A percentile compares a stretch with the other conserved stretches of the same genome.
phyloP scores from a whole-genome alignment of 2,113 vertebrate species.

The Noturus placidus region DNA sequence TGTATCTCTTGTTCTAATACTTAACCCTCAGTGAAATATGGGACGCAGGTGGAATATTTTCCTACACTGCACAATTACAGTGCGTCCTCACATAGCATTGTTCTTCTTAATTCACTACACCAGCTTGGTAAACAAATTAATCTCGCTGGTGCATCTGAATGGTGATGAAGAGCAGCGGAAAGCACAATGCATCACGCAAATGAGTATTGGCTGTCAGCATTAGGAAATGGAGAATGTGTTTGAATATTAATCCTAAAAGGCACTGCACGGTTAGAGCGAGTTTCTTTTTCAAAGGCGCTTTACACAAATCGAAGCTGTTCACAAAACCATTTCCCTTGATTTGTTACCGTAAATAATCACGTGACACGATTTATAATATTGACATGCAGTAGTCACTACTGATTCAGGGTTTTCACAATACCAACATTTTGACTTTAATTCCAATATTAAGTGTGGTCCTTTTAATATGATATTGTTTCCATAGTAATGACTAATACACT shows the following conservation, averaged over 20 bases:
- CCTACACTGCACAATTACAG: slow-evolving; percentile 64
- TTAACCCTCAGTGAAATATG: slow-evolving; percentile 25
- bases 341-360: neutral
- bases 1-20: slow-evolving; percentile 15
- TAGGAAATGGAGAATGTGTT: slow-evolving; percentile 63
- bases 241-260: slow-evolving; percentile 49
- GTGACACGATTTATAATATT: neutral
- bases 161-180: slow-evolving; percentile 50
- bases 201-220: slow-evolving; percentile 64
- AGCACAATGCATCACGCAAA: slow-evolving; percentile 69
- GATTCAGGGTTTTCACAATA: neutral
- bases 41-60: slow-evolving; percentile 55
- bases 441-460: neutral
- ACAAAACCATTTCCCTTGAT: neutral
- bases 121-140: slow-evolving; percentile 75
- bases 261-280: neutral
- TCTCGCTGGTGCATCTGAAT: slow-evolving; percentile 63
- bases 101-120: slow-evolving; percentile 67
- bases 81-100: slow-evolving; percentile 46
- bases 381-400: neutral
- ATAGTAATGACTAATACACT: neutral
- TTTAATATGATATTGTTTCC: neutral
- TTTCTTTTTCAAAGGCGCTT: slow-evolving; percentile 2
- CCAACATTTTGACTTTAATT: neutral
- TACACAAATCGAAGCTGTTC: slow-evolving; percentile 3